phyloP scores from a whole-genome alignment of 2,888 invertebrate genomes.

The Latheticus oryzae region DNA sequence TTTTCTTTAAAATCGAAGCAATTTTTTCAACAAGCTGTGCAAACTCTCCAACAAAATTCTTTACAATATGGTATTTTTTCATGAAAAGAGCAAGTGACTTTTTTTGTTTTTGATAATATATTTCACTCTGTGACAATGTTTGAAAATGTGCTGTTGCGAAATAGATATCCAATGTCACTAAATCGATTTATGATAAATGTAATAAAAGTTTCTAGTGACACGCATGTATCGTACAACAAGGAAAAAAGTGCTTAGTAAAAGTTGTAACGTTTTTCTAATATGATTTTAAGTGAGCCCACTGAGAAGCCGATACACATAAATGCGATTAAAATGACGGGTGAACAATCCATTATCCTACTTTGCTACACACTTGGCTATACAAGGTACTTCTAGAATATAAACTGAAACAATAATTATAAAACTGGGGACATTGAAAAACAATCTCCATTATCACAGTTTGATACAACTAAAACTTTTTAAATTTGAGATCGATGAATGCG shows the following conservation, averaged over 20 bases:
- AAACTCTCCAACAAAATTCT: constrained; percentile 1
- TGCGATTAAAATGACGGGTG: constrained; percentile 39
- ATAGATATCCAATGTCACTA: constrained; percentile 1
- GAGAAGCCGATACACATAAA: constrained; percentile 32
- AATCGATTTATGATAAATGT: constrained; percentile 15
- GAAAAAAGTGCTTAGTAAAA: constrained; percentile 8
- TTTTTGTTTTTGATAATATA: constrained; percentile 4
- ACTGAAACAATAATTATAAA: no score
- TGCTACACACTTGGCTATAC: no score
- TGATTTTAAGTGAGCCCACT: constrained; percentile 30
- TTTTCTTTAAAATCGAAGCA: no score
- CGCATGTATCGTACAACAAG: constrained; percentile 1
- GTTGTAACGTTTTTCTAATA: constrained; percentile 16
- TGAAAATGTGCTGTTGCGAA: constrained; percentile 2
- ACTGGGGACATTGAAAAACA: no score
- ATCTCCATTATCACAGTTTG: no score
- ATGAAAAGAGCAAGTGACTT: not conserved
- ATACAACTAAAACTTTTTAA: no score
- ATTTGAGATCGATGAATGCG: no score
- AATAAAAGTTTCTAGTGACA: not conserved
- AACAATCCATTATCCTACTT: constrained; percentile 36
- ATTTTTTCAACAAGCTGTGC: not conserved
- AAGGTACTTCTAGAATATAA: no score
- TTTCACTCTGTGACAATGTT: not conserved
- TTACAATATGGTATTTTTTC: not conserved